phyloP scores from a whole-genome alignment of 2,113 vertebrate species.

The Aramus guarauna region DNA sequence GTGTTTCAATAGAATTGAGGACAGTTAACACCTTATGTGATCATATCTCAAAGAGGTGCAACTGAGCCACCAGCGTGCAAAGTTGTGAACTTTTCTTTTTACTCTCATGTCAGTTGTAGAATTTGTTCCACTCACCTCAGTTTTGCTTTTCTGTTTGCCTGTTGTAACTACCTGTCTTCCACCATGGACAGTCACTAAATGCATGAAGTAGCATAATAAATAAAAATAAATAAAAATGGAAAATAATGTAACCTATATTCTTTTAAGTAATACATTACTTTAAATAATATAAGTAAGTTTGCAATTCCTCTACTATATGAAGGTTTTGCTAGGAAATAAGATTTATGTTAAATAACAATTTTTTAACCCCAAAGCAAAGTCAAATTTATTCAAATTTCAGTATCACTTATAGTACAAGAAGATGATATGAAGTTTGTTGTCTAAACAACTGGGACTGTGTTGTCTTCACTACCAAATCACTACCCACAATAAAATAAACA shows the following conservation, averaged over 20 bases:
- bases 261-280: background rate
- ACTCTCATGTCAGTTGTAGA: background rate
- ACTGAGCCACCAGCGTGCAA: accelerated
- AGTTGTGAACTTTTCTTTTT: background rate
- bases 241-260: background rate
- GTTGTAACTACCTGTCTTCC: background rate
- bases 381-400: background rate
- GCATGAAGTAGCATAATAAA: background rate
- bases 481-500: background rate
- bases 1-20: background rate
- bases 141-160: background rate
- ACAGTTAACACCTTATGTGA: background rate
- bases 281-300: background rate
- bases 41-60: background rate
- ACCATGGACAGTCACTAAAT: background rate
- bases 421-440: background rate
- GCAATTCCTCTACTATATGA: background rate
- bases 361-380: background rate
- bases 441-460: background rate
- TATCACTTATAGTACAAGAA: background rate
- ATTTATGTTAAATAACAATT: background rate
- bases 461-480: background rate
- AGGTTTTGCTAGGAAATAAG: background rate
- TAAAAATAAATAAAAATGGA: background rate
- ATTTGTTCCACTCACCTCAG: background rate